These are phyloP conservation scores for Phaetusa simplex DNA, from an alignment of 2,113 vertebrate genomes.

Conservation along the genomic window DNA sequence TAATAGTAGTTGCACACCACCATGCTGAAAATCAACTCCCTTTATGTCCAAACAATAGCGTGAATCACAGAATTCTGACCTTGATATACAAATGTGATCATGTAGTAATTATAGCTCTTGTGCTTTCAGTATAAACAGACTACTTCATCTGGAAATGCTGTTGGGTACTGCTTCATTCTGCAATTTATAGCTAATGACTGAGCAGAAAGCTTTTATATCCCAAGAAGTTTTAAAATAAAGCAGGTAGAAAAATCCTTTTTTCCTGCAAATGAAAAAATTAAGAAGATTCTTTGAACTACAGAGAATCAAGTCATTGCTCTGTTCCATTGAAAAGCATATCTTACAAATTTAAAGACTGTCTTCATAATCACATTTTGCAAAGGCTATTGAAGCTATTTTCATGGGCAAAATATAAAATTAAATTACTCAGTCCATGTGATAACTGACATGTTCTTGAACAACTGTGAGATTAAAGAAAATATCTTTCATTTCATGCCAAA, in stretches of 20 bases:
- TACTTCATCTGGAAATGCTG: constrained; percentile 44
- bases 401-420: neutral
- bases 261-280: neutral
- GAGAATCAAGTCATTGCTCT: neutral
- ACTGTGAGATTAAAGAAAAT: neutral
- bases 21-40: constrained; percentile 58
- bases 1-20: constrained; percentile 48
- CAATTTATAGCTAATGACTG: constrained; percentile 38
- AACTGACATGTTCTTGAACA: constrained; percentile 5
- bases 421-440: neutral
- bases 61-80: constrained; percentile 71
- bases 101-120: constrained; percentile 64
- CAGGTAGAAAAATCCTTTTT: constrained; percentile 7
- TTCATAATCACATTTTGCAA: neutral
- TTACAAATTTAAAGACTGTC: neutral
- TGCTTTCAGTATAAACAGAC: constrained; percentile 61
- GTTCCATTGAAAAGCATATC: neutral
- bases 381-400: neutral
- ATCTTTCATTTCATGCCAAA: neutral
- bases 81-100: constrained; percentile 59
- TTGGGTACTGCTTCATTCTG: constrained; percentile 7
- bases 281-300: neutral
- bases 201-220: neutral
- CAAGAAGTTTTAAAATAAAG: constrained; percentile 13
- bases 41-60: constrained; percentile 61